Base-by-base conservation (phyloP, 1,140 invertebrate genomes). In the Tetranychus urticae region DNA sequence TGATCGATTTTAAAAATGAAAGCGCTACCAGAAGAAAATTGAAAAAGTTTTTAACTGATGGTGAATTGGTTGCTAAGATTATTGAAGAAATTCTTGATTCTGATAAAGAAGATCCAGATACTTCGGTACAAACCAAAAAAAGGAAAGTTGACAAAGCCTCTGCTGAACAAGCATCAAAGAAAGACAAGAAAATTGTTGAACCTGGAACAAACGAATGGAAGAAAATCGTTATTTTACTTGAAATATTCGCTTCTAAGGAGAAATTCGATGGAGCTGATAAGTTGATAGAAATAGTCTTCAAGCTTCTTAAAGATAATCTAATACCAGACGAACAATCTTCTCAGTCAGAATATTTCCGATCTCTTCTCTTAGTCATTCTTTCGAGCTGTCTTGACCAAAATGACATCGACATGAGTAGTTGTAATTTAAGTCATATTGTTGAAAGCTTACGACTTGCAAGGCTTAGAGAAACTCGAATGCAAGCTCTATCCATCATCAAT, bases 401-500 rank as follows among this genome's bases (percentile, higher is more conserved):
- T 5, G 59, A 60, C 34, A 31, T 45, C 34, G 46, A 59, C n/a
- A 14, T 46, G 6, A 34, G 12, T 6, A 46, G 8, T 46, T 60
- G 8, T 34, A 46, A 60, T 36, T 2, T 60, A 12, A 8, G 6
- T 8, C 34, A 39, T 14, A 50, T 60, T 7, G 31, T 60, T 7
- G 47, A 60, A 23, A 42, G 14, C 23, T 31, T 58, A 3, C 59
- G 55, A 13, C 59, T 60, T 47, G 61, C 62, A 2, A 23, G 58
- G 31, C 23, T 57, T 10, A 48, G 45, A 3, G 88, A 93, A 73
- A 94, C 89, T 0, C 89, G 93, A 69, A 85, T 91, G 69, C 86
- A 92, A 66, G 87, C 88, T 0, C 71, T 94, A 34, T 74, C 89
- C 35, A 73, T 93, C 1, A 72, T 94, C 0, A 82, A 84, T 0